Evolutionary conservation across 2,797 vertebrate species (phyloP).

Genomic region (Eulemur mongoz): DNA sequence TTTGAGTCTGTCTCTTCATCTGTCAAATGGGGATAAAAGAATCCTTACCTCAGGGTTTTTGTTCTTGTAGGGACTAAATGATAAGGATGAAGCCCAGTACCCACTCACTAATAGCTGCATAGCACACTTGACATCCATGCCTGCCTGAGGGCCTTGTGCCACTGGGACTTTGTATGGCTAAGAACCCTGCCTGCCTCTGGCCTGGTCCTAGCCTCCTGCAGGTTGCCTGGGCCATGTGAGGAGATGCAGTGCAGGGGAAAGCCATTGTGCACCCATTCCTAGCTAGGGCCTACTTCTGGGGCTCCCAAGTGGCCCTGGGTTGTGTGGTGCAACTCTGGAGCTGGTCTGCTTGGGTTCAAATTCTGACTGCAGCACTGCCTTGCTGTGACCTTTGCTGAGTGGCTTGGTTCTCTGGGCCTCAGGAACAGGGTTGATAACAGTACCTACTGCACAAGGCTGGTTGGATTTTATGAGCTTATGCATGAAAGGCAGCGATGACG

Average conservation of each 20-base stretch:
- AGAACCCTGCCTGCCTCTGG: background rate
- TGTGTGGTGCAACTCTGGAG: background rate
- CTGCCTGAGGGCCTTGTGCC: background rate
- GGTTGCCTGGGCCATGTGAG: background rate
- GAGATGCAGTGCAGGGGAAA: background rate
- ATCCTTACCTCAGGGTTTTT: background rate
- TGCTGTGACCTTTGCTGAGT: background rate
- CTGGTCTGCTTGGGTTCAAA: background rate
- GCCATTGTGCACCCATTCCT: background rate
- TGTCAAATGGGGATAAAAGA: background rate
- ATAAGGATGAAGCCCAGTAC: background rate
- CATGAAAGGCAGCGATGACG: background rate
- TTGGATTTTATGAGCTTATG: background rate
- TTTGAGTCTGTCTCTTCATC: background rate
- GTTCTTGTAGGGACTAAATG: background rate
- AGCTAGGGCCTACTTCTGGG: background rate
- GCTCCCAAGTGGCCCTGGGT: background rate
- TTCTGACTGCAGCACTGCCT: background rate
- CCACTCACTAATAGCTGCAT: background rate
- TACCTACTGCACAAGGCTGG: background rate
- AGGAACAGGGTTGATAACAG: background rate
- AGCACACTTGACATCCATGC: background rate
- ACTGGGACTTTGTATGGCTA: background rate
- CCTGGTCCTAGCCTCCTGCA: background rate
- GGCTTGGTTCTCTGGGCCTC: slow-evolving; percentile 28